These are phyloP conservation scores for Desoria tigrina DNA, from an alignment of 2,888 invertebrate species.

Conservation along the genomic window DNA sequence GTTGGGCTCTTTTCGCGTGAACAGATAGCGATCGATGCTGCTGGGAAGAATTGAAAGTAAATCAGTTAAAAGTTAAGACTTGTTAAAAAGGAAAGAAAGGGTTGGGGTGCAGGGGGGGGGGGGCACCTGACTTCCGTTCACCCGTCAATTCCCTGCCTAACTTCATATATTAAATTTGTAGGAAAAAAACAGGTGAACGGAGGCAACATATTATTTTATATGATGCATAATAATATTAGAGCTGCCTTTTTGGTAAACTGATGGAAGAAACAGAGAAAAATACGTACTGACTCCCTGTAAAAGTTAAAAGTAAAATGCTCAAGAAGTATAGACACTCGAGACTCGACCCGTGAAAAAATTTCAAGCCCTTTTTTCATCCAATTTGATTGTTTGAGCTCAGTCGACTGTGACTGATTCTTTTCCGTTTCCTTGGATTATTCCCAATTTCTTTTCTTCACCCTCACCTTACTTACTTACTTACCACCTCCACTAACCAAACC, in stretches of 20 bases:
- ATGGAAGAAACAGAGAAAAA: too few species aligned
- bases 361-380: conserved; percentile 38
- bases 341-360: conserved; percentile 17
- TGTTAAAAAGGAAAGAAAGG: neutral
- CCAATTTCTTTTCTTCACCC: conserved; percentile 38
- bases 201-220: too few species aligned
- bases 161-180: neutral
- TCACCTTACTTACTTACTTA: neutral
- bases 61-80: conserved; percentile 39
- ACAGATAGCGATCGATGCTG: conserved; percentile 44
- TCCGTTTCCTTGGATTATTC: conserved; percentile 54
- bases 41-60: conserved; percentile 42
- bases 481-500: conserved; percentile 14
- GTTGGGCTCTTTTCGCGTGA: conserved; percentile 35
- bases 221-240: too few species aligned
- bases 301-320: too few species aligned
- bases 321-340: too few species aligned
- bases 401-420: conserved; percentile 54
- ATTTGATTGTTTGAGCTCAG: conserved; percentile 54
- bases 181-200: too few species aligned
- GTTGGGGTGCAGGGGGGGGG: conserved; percentile 13
- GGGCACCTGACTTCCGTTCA: conserved; percentile 40
- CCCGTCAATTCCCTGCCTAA: conserved; percentile 39
- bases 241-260: too few species aligned
- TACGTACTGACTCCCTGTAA: too few species aligned